Conservation (phyloP, 1,140 invertebrate genomes). For the Drosophila auraria region DNA sequence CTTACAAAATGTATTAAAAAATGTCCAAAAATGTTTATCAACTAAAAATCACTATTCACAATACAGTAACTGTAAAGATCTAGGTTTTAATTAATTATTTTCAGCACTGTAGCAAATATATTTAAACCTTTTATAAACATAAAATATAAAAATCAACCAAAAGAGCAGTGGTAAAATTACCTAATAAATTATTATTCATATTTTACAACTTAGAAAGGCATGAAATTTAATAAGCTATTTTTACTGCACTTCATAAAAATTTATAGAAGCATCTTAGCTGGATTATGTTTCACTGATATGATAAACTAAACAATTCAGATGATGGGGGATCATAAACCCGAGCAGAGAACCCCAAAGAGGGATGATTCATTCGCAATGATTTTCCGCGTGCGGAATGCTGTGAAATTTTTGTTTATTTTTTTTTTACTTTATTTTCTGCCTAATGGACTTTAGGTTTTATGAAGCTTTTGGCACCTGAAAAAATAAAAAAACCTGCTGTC, state of each 20-base stretch:
- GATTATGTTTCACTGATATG: slow-evolving; percentile 20
- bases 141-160: not conserved
- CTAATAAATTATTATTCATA: not conserved
- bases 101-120: too few species aligned
- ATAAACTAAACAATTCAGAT: slow-evolving; percentile 18
- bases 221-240: not conserved
- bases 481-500: slow-evolving; percentile 30
- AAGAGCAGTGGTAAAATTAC: too few species aligned
- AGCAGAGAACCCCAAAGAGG: not conserved
- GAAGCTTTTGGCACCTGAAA: slow-evolving; percentile 48
- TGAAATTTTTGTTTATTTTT: slow-evolving; percentile 5
- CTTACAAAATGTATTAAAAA: too few species aligned
- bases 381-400: slow-evolving; percentile 23
- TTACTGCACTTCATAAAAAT: slow-evolving; percentile 1
- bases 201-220: not conserved
- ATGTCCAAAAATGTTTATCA: too few species aligned
- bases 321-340: slow-evolving; percentile 7
- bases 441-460: slow-evolving; percentile 42
- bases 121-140: not conserved
- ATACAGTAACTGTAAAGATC: too few species aligned
- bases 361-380: slow-evolving; percentile 14
- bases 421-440: slow-evolving; percentile 4
- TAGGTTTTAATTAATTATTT: too few species aligned
- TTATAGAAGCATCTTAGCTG: not conserved
- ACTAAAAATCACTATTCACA: too few species aligned